Conservation (phyloP, 2,113 vertebrate genomes). For the Charina bottae region DNA sequence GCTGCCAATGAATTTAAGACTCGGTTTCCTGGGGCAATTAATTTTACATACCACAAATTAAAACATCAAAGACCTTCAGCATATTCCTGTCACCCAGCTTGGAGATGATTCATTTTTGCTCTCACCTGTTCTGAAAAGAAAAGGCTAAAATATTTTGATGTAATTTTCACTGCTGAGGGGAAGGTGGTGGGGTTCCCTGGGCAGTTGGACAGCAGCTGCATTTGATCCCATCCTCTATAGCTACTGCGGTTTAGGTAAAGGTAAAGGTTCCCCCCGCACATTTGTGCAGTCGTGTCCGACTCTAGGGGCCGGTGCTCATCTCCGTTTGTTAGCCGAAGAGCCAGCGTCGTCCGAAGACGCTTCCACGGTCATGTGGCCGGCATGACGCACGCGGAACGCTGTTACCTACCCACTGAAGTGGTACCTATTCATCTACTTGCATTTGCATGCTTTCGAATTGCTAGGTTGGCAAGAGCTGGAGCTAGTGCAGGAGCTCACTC, state of each 20-base stretch:
- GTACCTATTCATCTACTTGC: too few relatives aligned
- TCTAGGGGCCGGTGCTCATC: too few relatives aligned
- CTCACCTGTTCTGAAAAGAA: background rate
- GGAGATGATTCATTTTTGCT: background rate
- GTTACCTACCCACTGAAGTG: too few relatives aligned
- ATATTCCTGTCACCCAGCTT: background rate
- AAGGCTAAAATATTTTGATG: background rate
- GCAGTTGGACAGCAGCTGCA: background rate
- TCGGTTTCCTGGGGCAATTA: fast-evolving
- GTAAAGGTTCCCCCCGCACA: too few relatives aligned
- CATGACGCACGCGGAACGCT: too few relatives aligned
- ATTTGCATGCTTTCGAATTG: too few relatives aligned
- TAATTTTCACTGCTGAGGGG: background rate
- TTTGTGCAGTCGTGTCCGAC: too few relatives aligned
- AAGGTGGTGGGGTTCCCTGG: background rate
- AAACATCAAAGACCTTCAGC: background rate
- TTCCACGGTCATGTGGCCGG: too few relatives aligned
- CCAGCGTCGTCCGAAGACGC: too few relatives aligned
- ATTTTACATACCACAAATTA: slow-evolving; percentile 15
- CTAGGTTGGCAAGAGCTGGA: too few relatives aligned
- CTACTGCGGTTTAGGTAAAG: background rate
- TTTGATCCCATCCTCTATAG: background rate
- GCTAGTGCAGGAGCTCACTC: too few relatives aligned
- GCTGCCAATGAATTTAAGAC: slow-evolving; percentile 13
- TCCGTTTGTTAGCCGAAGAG: too few relatives aligned